Evolutionary conservation across 2,797 vertebrate genomes (phyloP), one percentile per base, ranked within the genome.

Genomic region (Acrossocheilus fasciatus): DNA sequence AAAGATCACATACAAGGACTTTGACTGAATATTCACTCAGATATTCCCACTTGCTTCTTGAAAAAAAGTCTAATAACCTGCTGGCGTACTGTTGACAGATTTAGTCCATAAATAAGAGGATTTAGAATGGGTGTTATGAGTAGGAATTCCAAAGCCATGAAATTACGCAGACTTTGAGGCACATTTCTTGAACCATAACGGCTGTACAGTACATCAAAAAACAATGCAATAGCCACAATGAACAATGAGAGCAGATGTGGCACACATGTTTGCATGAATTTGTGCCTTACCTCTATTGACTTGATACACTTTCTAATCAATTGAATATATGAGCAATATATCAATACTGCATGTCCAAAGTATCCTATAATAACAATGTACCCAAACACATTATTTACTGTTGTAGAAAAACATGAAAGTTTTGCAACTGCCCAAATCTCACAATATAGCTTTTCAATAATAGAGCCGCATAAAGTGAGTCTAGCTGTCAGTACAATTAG

Each of bases 401-500:
- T 87, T 1, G 88, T 92, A 17, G 87, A 72, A 77, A 70, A 80
- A 83, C 90, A 92, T 0, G 91, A 83, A 1, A 91, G 86, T 88
- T 92, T 91, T 36, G 89, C 90, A 18, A 92, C 50, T 52, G 86
- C 81, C 90, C 89, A 92, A 59, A 88, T 92, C 50, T 91, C 88
- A 90, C 91, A 92, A 47, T 90, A 92, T 2, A 91, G 20, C 50
- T 90, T 90, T 10, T 89, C 81, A 76, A 92, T 88, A 23, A 23
- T 69, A 43, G 64, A 87, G 59, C 90, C 88, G 82, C 91, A 92
- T 30, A 92, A 20, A 2, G 80, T 80, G 9, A 91, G 69, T 59
- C 85, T 88, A 18, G 81, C 52, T 54, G 84, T 75, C 72, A 92
- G 70, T 3, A 64, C 18, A n/a, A 91, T 62, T 20, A 83, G 6